These are phyloP conservation scores for Tichodroma muraria DNA, from an alignment of 2,113 vertebrate genomes.

Conservation along the genomic window DNA sequence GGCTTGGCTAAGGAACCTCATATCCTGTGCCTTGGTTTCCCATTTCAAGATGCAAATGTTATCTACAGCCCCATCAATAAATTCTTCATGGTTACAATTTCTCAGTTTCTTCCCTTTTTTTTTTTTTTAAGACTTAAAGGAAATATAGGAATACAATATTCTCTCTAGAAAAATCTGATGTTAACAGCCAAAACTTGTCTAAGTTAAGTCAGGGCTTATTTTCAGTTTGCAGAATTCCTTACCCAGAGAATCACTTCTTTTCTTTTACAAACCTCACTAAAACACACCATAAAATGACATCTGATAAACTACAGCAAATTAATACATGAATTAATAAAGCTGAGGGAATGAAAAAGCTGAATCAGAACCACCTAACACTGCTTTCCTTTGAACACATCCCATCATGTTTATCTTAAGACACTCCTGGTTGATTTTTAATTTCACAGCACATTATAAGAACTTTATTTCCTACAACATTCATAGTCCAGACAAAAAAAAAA, in stretches of 20 bases:
- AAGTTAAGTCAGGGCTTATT: background rate
- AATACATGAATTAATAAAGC: background rate
- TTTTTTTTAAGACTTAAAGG: background rate
- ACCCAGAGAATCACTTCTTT: background rate
- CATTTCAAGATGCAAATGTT: background rate
- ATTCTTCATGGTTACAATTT: background rate
- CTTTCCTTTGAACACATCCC: background rate
- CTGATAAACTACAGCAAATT: background rate
- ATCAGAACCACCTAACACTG: background rate
- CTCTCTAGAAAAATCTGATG: background rate
- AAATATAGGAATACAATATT: background rate
- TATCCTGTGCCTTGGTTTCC: background rate
- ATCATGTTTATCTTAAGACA: background rate
- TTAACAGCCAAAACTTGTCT: background rate
- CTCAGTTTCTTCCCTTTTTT: rapidly evolving
- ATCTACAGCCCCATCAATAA: rapidly evolving
- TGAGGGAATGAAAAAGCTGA: background rate
- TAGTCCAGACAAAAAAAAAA: background rate
- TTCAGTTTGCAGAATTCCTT: background rate
- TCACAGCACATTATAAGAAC: background rate
- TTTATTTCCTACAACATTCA: slow-evolving; percentile 15
- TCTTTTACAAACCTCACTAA: background rate
- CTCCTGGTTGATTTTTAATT: background rate
- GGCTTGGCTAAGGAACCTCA: background rate
- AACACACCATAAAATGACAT: background rate